Percentiles rank a stretch among this genome's conserved stretches.
phyloP scores from a whole-genome alignment of 1,140 invertebrate species.

The Aphelinus certus region DNA sequence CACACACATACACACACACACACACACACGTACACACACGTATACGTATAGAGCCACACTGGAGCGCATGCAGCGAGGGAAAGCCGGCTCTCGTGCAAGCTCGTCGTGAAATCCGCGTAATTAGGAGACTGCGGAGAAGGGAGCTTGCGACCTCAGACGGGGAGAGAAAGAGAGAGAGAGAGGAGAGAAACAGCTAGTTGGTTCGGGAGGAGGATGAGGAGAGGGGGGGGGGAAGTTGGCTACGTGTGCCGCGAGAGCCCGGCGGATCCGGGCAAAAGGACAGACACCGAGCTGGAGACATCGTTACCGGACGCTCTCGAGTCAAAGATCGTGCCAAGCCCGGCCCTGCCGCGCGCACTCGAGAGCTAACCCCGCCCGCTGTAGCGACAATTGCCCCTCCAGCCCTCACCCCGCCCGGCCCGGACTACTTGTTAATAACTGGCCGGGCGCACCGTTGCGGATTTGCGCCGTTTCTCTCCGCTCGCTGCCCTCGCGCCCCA shows the following conservation, averaged over 20 bases:
- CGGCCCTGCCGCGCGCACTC: neutral
- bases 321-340: slow-evolving; percentile 9
- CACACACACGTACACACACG: neutral
- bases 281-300: neutral
- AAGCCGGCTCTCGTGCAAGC: neutral
- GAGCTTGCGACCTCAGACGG: slow-evolving; percentile 14
- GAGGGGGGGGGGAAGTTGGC: neutral
- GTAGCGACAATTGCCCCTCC: neutral
- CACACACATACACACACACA: neutral
- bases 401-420: too few species aligned
- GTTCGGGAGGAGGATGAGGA: neutral
- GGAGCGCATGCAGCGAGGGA: neutral
- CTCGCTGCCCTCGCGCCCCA: too few species aligned
- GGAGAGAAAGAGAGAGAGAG: slow-evolving; percentile 11
- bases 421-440: slow-evolving; percentile 25
- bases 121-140: neutral
- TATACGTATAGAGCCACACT: too few species aligned
- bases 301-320: slow-evolving; percentile 4
- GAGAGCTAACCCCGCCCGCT: neutral
- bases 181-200: neutral
- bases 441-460: neutral
- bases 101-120: slow-evolving; percentile 19
- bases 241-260: neutral
- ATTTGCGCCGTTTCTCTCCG: neutral
- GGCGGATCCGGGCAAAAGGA: neutral